phyloP scores from a whole-genome alignment of 2,888 invertebrate genomes.

The Tryphoninae sp. region DNA sequence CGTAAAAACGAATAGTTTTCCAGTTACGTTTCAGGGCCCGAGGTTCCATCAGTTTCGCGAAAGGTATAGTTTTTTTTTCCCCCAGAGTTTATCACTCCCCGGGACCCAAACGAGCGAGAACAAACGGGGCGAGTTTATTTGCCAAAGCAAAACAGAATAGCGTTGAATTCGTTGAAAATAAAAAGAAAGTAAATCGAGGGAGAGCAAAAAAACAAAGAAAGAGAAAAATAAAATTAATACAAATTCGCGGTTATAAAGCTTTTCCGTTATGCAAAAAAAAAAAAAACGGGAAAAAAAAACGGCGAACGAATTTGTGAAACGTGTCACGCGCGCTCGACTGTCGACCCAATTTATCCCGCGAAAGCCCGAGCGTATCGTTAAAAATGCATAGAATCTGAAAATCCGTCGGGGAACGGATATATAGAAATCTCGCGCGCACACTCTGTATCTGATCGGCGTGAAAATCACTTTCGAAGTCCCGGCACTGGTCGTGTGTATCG shows the following conservation, averaged over 20 bases:
- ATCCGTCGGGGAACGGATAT: conserved; percentile 29
- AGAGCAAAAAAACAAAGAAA: conserved; percentile 11
- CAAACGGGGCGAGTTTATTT: background rate
- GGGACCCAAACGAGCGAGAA: no score
- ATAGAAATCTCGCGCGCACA: conserved; percentile 3
- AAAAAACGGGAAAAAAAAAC: conserved; percentile 4
- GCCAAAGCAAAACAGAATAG: background rate
- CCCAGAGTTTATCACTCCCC: no score
- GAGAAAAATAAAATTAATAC: conserved; percentile 7
- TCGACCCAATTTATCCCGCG: conserved; percentile 44
- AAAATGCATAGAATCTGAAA: conserved; percentile 62
- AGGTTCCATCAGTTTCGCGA: no score
- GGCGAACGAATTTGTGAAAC: conserved; percentile 21
- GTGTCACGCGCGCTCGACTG: conserved; percentile 14
- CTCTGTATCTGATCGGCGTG: conserved; percentile 53
- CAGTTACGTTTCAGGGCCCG: no score
- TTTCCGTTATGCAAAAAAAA: conserved; percentile 13
- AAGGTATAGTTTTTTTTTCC: no score
- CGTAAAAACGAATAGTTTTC: background rate
- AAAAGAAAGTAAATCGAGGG: background rate
- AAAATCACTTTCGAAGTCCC: conserved; percentile 39
- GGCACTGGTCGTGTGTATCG: conserved; percentile 9
- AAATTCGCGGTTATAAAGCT: conserved; percentile 2
- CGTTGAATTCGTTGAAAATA: conserved; percentile 20
- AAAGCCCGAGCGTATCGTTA: conserved; percentile 53